Percentiles rank a stretch among this genome's conserved stretches.
These are phyloP conservation scores for Rallus crepitans DNA, from an alignment of 2,797 vertebrate genomes.

Conservation along the genomic window DNA sequence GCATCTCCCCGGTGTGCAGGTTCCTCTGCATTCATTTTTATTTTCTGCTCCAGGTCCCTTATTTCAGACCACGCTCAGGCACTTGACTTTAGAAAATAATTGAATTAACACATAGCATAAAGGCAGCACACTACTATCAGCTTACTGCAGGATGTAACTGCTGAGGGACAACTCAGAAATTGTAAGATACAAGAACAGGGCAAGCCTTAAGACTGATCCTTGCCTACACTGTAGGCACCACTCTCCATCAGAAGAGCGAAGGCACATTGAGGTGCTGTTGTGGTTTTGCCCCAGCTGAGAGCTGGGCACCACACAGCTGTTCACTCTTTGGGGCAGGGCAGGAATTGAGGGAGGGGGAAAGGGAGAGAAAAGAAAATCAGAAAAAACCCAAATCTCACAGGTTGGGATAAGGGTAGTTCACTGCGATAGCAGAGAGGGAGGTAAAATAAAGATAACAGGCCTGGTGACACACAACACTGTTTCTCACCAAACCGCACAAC, in stretches of 20 bases:
- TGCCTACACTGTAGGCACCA: neutral
- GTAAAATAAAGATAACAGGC: too few species aligned
- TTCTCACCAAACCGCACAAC: too few species aligned
- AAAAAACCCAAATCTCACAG: too few species aligned
- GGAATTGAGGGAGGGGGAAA: too few species aligned
- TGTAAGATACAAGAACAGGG: neutral
- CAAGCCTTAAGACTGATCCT: neutral
- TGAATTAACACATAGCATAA: neutral
- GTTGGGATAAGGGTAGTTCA: too few species aligned
- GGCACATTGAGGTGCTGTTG: neutral
- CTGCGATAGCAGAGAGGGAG: too few species aligned
- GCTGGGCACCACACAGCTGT: too few species aligned
- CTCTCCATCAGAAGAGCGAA: neutral
- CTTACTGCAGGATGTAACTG: neutral
- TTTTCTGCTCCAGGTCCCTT: neutral
- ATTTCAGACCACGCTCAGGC: neutral
- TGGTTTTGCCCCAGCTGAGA: too few species aligned
- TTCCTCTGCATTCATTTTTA: neutral
- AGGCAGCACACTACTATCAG: neutral
- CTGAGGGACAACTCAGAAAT: neutral
- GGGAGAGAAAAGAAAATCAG: too few species aligned
- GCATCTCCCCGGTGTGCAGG: neutral
- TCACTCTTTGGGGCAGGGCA: too few species aligned
- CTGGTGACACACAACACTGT: too few species aligned
- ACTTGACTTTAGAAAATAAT: neutral